Base-by-base conservation (phyloP, 2,797 vertebrate genomes). In the Manis crassicaudata region DNA sequence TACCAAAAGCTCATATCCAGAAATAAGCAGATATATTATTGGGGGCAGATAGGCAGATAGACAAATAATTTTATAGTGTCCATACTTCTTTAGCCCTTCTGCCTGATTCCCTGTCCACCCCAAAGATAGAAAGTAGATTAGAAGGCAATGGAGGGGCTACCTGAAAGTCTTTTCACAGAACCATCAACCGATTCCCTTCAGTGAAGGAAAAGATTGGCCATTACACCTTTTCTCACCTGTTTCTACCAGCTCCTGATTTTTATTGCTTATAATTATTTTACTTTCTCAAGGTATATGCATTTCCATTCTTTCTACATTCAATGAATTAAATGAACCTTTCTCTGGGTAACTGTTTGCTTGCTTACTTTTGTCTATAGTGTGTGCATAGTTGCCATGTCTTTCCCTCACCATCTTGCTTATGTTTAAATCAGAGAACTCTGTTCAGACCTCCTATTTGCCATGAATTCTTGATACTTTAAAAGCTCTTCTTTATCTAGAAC, bases 11-110 rank as follows among this genome's bases (percentile, higher is more conserved):
- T 90, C 65, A 94, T 76, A 37, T 87, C 58, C 21, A 80, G 80
- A 96, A 96, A 92, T 67, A 89, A 84, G 65, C 37, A 93, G 14
- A 58, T 85, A 2, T 50, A 50, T 80, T 88, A 92, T 32, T 21
- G 5, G 18, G 54, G 9, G 9, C 7, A 81, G 23, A 72, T 40
- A 52, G 32, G 62, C 62, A 32, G 67, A 54, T 52, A 54, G 14
- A 37, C 60, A 90, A 52, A 40, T 67, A 68, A 46, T 89, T 92
- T 29, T 81, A 23, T 88, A 77, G 63, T 76, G 65, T 86, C 13
- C 20, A 23, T 60, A 56, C 1, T 1, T 77, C 56, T 82, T 95
- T 17, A 83, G 32, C 18, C 10, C 20, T 85, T 43, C 27, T 58
- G 65, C 13, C 46, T 29, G 32, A 60, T 90, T 81, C 35, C 12